Evolutionary conservation across 1,140 invertebrate species (phyloP), one percentile per base, ranked within the genome.

Genomic region (Littorina saxatilis): DNA sequence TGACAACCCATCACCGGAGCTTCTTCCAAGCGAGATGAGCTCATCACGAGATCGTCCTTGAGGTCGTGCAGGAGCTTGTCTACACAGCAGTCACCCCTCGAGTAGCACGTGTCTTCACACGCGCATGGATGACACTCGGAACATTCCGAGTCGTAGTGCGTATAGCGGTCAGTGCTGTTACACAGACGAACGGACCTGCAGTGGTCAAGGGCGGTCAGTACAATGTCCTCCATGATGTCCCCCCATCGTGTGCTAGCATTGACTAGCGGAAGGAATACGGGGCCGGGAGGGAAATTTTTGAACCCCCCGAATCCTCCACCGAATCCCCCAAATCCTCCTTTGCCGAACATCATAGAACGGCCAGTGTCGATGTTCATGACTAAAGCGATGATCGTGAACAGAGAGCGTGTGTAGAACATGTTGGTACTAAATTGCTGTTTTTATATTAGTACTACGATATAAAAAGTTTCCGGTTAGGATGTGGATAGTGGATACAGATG

Each of bases 21-120:
- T 3, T 17, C 23, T 2, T 58, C 52, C 27, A n/a, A 35, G 4
- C 55, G 76, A 32, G 7, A 2, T 7, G 35, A 37, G 23, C 43
- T 20, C 76, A 78, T 35, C 7, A 78, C 55, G 32, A 66, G 58
- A 4, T 15, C 3, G 4, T 78, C 55, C 0, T 20, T 23, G 3
- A 66, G 20, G 37, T 66, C 39, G 39, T 27, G 29, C 3, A 78
- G 76, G 32, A 35, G 39, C 55, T 66, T 63, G 76, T 78, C 76
- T 2, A 78, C 35, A 37, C 76, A 78, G 76, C 76, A 78, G 37
- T 78, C 76, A 13, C 39, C 55, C 17, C 76, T 32, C 23, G 9
- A 11, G 55, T 27, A 32, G 55, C 76, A 78, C 1, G 35, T 27
- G 32, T 29, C 76, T 37, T 78, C 76, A 27, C 76, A 78, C 35